Evolutionary conservation across 1,140 invertebrate genomes (phyloP), one percentile per base, ranked within the genome.

Genomic region (Neodiprion virginianus): DNA sequence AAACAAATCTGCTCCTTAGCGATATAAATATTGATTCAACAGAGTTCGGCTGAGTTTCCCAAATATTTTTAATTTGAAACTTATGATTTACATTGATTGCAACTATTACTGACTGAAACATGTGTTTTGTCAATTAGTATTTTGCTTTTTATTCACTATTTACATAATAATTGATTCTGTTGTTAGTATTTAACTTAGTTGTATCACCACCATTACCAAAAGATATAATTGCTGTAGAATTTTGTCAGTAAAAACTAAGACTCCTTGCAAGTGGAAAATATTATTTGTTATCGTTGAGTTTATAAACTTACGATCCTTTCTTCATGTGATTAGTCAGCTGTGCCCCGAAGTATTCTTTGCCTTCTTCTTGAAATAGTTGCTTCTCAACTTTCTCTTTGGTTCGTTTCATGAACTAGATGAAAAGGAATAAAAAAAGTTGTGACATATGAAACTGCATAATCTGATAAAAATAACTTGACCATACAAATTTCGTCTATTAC

Each of bases 361-460:
- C 92, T 89, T 93, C 93, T 78, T 92, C 91, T 83, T 95, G 93
- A 87, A 93, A 93, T 67, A 91, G 82, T 86, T 96, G 93, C 82
- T 93, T 92, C 78, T 94, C 92, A 12, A 95, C 91, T 83, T 94
- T 93, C 67, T 95, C 93, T 88, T 95, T 97, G 50, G 94, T 96
- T 82, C 92, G 93, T 86, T 95, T 95, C 96, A 98, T 98, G 87
- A 98, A 98, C 91, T 93, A 77, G 48, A 85, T 72, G 12, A 9
- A 21, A 68, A 75, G 9, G 76, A 68, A 48, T 48, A 53, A 67
- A 65, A 68, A 14, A 79, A 67, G 50, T 75, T 76, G 69, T 67
- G 69, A 40, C 9, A 66, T 71, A 68, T 10, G 40, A 71, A 23
- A 71, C 17, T 9, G 9, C 49, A 68, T 40, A 69, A 47, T 67